Conservation (phyloP, 2,888 invertebrate genomes). For the Ptilodon capucinus region DNA sequence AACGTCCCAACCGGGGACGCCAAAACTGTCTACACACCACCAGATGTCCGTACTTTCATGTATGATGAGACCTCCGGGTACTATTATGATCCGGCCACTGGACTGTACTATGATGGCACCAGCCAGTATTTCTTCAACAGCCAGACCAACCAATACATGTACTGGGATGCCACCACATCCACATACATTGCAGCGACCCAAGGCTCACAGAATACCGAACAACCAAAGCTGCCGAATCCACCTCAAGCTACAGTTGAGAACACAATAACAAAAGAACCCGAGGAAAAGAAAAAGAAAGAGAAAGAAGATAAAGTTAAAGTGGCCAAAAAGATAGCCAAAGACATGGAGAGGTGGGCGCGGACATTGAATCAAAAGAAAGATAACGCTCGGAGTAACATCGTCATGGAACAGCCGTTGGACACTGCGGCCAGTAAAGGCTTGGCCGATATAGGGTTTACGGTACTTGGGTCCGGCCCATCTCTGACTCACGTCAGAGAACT, state of each 20-base stretch:
- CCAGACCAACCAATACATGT: conserved; percentile 94
- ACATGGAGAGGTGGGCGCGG: conserved; percentile 95
- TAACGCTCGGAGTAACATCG: conserved; percentile 70
- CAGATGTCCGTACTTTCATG: conserved; percentile 95
- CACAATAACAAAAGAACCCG: conserved; percentile 64
- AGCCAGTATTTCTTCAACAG: conserved; percentile 98
- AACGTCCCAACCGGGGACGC: conserved; percentile 84
- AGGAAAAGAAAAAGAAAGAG: conserved; percentile 87
- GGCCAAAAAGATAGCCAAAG: conserved; percentile 98
- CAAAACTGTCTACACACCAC: conserved; percentile 87
- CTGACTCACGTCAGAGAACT: conserved; percentile 63
- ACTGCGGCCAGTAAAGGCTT: conserved; percentile 86
- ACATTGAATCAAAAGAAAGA: conserved; percentile 98
- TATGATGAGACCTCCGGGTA: conserved; percentile 98
- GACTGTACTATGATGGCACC: conserved; percentile 97
- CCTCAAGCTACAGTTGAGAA: conserved; percentile 54
- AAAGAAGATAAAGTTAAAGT: conserved; percentile 98
- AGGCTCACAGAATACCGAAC: conserved; percentile 62
- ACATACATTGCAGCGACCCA: conserved; percentile 83
- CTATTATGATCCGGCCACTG: conserved; percentile 96
- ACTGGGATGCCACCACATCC: conserved; percentile 92
- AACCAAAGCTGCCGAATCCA: conserved; percentile 55
- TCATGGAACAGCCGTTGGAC: conserved; percentile 72
- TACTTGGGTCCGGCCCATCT: conserved; percentile 88
- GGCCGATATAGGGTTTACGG: conserved; percentile 96